These are phyloP conservation scores for Drosophila erecta DNA, from an alignment of 1,140 invertebrate genomes.

Conservation along the genomic window DNA sequence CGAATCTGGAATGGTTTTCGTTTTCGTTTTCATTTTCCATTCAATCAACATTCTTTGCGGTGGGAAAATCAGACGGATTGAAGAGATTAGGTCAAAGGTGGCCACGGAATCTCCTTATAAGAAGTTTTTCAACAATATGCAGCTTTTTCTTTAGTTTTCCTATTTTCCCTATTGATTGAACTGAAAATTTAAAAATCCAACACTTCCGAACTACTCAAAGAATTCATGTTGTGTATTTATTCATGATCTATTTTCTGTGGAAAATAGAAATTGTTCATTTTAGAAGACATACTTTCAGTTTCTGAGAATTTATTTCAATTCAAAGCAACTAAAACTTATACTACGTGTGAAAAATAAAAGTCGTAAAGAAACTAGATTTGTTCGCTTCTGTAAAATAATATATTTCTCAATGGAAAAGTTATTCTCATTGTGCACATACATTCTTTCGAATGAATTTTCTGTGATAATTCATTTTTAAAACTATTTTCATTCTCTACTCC, in stretches of 20 bases:
- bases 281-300: neutral
- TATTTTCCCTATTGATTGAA: neutral
- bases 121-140: neutral
- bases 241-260: neutral
- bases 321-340: too few relatives aligned
- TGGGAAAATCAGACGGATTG: neutral
- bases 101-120: neutral
- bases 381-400: too few relatives aligned
- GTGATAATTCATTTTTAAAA: neutral
- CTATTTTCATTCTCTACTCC: neutral
- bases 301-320: too few relatives aligned
- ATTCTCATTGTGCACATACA: too few relatives aligned
- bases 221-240: neutral
- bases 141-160: neutral
- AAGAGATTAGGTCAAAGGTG: neutral
- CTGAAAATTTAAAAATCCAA: neutral
- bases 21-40: conserved; percentile 28
- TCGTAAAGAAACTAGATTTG: too few relatives aligned
- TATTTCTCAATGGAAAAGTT: too few relatives aligned
- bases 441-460: neutral
- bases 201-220: neutral
- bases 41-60: conserved; percentile 6
- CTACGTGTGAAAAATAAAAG: too few relatives aligned
- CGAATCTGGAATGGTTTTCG: conserved; percentile 16
- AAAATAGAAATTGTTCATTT: neutral